Base-by-base conservation (phyloP, 1,140 invertebrate genomes). In the Holcopasites calliopsidis region DNA sequence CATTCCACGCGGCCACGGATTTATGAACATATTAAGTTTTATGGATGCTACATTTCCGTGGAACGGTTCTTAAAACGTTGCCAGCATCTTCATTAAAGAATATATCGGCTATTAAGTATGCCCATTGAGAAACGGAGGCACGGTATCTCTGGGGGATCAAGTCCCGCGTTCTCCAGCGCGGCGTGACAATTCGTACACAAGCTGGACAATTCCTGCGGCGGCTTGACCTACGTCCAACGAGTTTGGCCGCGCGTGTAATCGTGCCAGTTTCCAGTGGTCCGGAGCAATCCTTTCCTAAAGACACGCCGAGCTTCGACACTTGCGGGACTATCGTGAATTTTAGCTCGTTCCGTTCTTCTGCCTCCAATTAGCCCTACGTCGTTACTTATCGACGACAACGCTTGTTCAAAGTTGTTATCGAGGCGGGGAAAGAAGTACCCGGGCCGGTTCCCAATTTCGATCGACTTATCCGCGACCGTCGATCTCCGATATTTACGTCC, bases 401-500 rank as follows among this genome's bases (percentile, higher is more conserved):
- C n/a, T 13, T 42, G 52, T 66, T 35, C 21, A 47, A 47, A 47
- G n/a, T n/a, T n/a, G n/a, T n/a, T n/a, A n/a, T n/a, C n/a, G 44
- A 47, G n/a, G 44, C 16, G 44, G n/a, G n/a, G 49, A 54, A 42
- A 54, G 42, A 23, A 33, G 16, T 38, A n/a, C 13, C 26, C n/a
- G 44, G 33, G 4, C 40, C 28, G 54, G n/a, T 76, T 35, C 69
- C 72, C 44, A 79, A 76, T 79, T 79, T 61, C 71, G 77, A 75
- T 74, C 76, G 71, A 75, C 44, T 58, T 58, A 69, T 79, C 72
- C 55, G n/a, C 38, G 55, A 33, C 69, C 68, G 68, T 62, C 68
- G 75, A 71, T 72, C 75, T 33, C 65, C 55, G 61, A 69, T 77
- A 79, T 79, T 79, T 79, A 79, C 72, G 58, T 26, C 10, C 76